Conservation (phyloP, 2,888 invertebrate genomes). For the Agonopterix alstromeriana region DNA sequence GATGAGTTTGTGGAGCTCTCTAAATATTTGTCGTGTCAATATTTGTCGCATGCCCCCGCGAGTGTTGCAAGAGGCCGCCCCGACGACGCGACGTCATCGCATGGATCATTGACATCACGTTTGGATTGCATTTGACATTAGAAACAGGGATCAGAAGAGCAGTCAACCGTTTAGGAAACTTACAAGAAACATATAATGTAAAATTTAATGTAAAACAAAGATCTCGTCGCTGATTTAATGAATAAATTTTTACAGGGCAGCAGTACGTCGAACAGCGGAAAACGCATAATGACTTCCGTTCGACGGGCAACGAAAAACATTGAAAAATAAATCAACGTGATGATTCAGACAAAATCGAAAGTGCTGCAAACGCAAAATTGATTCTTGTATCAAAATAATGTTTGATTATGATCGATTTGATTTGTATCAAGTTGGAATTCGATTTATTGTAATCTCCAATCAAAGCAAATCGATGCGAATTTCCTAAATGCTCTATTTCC, state of each 20-base stretch:
- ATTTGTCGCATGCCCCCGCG: conserved; percentile 55
- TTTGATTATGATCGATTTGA: no score
- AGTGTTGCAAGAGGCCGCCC: conserved; percentile 45
- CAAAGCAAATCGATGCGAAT: conserved; percentile 8
- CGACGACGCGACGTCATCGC: conserved; percentile 20
- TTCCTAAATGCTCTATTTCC: conserved; percentile 15
- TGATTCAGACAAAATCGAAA: conserved; percentile 19
- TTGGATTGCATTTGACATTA: no score
- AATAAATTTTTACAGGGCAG: conserved; percentile 65
- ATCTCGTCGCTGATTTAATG: conserved; percentile 60
- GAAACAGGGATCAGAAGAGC: no score
- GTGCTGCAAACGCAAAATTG: conserved; percentile 16
- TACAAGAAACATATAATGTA: conserved; percentile 19
- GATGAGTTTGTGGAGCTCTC: conserved; percentile 51
- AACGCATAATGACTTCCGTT: conserved; percentile 74
- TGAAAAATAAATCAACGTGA: conserved; percentile 49
- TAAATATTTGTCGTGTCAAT: conserved; percentile 67
- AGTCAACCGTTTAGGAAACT: no score
- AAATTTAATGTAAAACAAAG: conserved; percentile 31
- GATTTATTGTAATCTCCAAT: no score
- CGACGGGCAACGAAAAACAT: conserved; percentile 54
- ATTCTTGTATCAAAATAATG: no score
- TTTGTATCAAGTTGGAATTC: no score
- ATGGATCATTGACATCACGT: conserved; percentile 18
- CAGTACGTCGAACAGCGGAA: conserved; percentile 59